Evolutionary conservation across 2,888 invertebrate genomes (phyloP), one percentile per base, ranked within the genome.

Genomic region (Dynastes hyllus): DNA sequence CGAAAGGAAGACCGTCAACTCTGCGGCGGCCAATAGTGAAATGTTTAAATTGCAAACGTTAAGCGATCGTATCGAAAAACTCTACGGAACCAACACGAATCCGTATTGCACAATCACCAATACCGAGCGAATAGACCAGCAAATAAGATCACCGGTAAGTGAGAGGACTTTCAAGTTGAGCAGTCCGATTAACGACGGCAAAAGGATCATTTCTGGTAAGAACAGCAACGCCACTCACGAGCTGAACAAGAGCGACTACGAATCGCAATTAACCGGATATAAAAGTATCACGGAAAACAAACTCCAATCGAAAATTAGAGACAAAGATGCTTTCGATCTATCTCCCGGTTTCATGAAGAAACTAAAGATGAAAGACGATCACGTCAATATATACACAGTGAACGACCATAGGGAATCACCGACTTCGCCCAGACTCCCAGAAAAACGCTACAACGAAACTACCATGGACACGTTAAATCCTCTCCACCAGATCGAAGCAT

Each of bases 271-370:
- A 2, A 91, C 91, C 1, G 87, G 91, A 0, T 87, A 91, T 45
- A 91, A 91, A 37, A 89, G 90, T 27, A 90, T 91, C 65, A 90
- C 91, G 84, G 89, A 88, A 40, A 82, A 90, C 53, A 91, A 91
- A 84, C 87, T 90, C 70, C 88, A 88, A 83, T 77, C 77, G 81
- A 80, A 78, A 78, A 70, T 82, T 81, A 78, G 71, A 83, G 79
- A 78, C 79, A 78, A 73, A 83, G 79, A 78, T 80, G 76, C 79
- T 82, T 82, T 81, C 79, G 81, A 58, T 81, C 84, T 61, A 73
- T 81, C 82, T 3, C 83, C 84, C 9, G 86, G 85, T 78, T 81
- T 83, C 29, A 86, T 84, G 51, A 86, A 84, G 70, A 84, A 83
- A 69, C 29, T 78, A 0, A 85, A 83, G 67, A 87, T 85, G 76